Evolutionary conservation across 2,888 invertebrate genomes (phyloP), one percentile per base, ranked within the genome.

Genomic region (Pyrrhia umbra): DNA sequence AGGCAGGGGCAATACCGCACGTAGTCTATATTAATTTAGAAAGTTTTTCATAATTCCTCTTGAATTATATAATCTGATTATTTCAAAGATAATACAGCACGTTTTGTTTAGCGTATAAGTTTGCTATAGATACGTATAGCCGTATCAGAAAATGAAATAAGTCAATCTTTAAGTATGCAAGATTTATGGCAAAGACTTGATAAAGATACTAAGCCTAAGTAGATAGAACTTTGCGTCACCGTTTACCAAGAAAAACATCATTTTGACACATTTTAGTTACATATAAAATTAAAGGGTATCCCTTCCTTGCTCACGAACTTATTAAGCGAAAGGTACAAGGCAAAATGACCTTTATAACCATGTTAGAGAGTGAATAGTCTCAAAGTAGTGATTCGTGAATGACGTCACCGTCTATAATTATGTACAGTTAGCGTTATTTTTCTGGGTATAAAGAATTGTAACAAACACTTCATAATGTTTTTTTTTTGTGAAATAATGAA

Each of bases 211-310:
- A 20, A 51, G 51, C 21, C 5, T 61, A 56, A 43, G 37, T 39
- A 49, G 43, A 74, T 71, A 73, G 49, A 56, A 49, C n/a, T 45
- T 50, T 15, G 30, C 37, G 46, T 30, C 56, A 56, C 6, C 13
- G 20, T 18, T 20, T 23, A 51, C 16, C 21, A 13, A 10, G 61
- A 30, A 51, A 37, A 56, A 56, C 23, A 42, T 46, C 18, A 54
- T 13, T n/a, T 16, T 49, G 49, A 42, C 52, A 57, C 8, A 6
- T 16, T 4, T 10, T 20, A 37, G 6, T 34, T 9, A 39, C 20
- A 18, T 50, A 30, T 16, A 63, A 47, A 50, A 49, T 40, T n/a
- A 47, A 23, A 52, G 40, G 27, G 47, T 15, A n/a, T n/a, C 6
- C 4, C 39, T 9, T 0, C 10, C 5, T 42, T 20, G 23, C 6